Evolutionary conservation across 2,113 vertebrate species (phyloP), one percentile per base, ranked within the genome.

Genomic region (Xiphophorus maculatus): DNA sequence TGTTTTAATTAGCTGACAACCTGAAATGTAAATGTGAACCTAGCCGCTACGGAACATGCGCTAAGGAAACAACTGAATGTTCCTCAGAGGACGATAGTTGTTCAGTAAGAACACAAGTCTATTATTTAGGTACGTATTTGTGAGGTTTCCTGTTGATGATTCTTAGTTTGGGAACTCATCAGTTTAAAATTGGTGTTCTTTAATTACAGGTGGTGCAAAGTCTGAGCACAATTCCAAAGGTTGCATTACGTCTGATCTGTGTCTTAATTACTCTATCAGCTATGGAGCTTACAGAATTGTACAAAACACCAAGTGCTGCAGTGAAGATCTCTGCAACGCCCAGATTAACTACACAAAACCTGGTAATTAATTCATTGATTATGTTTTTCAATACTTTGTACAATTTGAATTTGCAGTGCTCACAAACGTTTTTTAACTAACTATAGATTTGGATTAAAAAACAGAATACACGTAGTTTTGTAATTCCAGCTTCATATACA

Each of bases 281-380:
- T 63, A 76, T 54, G 90, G 85, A 51, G 0, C 42, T 0, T 0
- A 33, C 6, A 33, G 32, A 33, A 5, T 32, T 33, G 32, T 1
- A 44, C 81, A 25, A 44, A 84, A 0, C 12, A 4, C 9, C 73
- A 29, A 17, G 9, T 91, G 91, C 40, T 93, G 91, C 76, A 27
- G 7, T 33, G 32, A 5, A 33, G 32, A 33, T 5, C 32, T 33
- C 32, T 92, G 91, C 83, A 92, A 92, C 70, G 2, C 5, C 6
- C 5, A 33, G 7, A 7, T 33, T 7, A 5, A 33, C 5, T 33
- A 33, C 0, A 0, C 2, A 78, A 12, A 0, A 13, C 62, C 66
- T 0, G 80, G 88, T 91, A 86, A 84, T 5, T 19, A 13, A 5
- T 14, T 27, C 7, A 4, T 3, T 66, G 35, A 27, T 7, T 5